Percentiles rank a stretch among this genome's conserved stretches.
These are phyloP conservation scores for Pachycephala philippinensis DNA, from an alignment of 2,113 vertebrate genomes.

Conservation along the genomic window DNA sequence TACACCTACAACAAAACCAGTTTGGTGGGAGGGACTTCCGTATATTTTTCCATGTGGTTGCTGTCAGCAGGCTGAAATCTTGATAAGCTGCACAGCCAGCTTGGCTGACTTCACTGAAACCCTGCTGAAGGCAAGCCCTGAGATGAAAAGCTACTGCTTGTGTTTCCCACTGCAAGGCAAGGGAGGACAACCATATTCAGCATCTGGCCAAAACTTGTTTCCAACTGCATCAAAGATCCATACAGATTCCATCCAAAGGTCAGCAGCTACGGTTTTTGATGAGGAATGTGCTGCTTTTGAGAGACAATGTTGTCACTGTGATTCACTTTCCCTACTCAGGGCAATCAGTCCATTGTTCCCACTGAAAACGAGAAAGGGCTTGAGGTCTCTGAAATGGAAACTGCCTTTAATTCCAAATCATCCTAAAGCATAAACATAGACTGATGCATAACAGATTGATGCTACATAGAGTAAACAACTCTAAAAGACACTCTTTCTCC, in stretches of 20 bases:
- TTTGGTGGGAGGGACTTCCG: constrained; percentile 9
- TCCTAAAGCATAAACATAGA: background rate
- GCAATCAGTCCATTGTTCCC: background rate
- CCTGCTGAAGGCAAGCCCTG: background rate
- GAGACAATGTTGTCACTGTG: constrained; percentile 8
- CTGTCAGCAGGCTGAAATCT: constrained; percentile 30
- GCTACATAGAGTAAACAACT: background rate
- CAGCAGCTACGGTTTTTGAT: background rate
- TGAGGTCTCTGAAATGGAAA: background rate
- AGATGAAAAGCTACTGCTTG: background rate
- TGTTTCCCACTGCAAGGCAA: background rate
- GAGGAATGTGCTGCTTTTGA: constrained; percentile 13
- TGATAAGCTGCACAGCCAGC: background rate
- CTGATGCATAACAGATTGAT: background rate
- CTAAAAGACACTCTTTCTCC: background rate
- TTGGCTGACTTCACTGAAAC: constrained; percentile 28
- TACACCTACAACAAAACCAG: constrained; percentile 29
- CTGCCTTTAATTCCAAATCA: background rate
- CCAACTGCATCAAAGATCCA: background rate
- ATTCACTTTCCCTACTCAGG: background rate
- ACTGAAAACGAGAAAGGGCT: background rate
- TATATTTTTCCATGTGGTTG: constrained; percentile 33
- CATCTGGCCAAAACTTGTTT: background rate
- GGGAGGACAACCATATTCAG: background rate
- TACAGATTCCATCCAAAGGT: background rate